A percentile compares a stretch with the other conserved stretches of the same genome.
These are phyloP conservation scores for Calephelis virginiensis DNA, from an alignment of 1,140 invertebrate genomes.

Conservation along the genomic window DNA sequence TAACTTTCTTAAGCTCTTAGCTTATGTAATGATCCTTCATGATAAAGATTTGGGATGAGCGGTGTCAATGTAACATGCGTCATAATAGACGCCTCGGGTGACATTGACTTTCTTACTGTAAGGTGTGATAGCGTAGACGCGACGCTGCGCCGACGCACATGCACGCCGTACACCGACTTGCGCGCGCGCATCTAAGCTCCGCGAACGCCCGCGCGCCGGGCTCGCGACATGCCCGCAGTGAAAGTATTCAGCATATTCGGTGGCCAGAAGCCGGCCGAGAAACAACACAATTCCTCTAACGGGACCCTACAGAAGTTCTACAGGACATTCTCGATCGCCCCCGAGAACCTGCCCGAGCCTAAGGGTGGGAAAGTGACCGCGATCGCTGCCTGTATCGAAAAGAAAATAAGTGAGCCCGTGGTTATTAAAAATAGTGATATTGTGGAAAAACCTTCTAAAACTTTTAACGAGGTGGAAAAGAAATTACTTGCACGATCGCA, in stretches of 20 bases:
- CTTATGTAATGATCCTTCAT: slow-evolving; percentile 4
- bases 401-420: slow-evolving; percentile 62
- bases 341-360: slow-evolving; percentile 55
- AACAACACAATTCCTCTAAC: slow-evolving; percentile 50
- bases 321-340: slow-evolving; percentile 71
- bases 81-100: slow-evolving; percentile 31
- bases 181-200: slow-evolving; percentile 66
- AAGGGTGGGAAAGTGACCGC: slow-evolving; percentile 70
- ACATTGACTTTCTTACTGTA: slow-evolving; percentile 72
- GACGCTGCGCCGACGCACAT: slow-evolving; percentile 48
- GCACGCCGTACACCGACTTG: slow-evolving; percentile 59
- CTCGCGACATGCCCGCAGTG: slow-evolving; percentile 76
- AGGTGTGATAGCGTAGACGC: slow-evolving; percentile 45
- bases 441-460: slow-evolving; percentile 51
- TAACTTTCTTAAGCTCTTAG: slow-evolving; percentile 28
- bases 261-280: slow-evolving; percentile 72
- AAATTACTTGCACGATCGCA: slow-evolving; percentile 42
- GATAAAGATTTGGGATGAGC: slow-evolving; percentile 12
- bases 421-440: slow-evolving; percentile 56
- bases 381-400: slow-evolving; percentile 67
- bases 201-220: slow-evolving; percentile 58
- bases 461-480: slow-evolving; percentile 46
- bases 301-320: slow-evolving; percentile 75
- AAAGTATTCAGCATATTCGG: slow-evolving; percentile 75
- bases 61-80: slow-evolving; percentile 15